phyloP scores from a whole-genome alignment of 1,140 invertebrate species.

The Drosophila cardini region DNA sequence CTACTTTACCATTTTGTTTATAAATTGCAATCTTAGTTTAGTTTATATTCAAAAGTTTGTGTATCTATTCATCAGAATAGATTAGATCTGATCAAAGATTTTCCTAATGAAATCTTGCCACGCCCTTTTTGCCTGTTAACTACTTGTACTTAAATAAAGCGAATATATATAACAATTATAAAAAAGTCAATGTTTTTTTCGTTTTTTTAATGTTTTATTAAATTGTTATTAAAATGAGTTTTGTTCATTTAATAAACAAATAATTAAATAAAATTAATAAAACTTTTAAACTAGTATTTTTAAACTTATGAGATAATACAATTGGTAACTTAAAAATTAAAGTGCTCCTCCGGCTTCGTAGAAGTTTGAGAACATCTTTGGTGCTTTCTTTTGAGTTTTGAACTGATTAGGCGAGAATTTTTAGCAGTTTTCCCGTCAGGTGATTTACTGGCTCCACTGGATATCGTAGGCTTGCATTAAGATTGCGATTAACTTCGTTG shows the following conservation, averaged over 20 bases:
- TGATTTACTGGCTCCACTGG: conserved; percentile 57
- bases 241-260: neutral
- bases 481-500: neutral
- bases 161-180: too few species aligned
- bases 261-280: neutral
- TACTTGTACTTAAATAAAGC: too few species aligned
- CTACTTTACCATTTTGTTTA: too few species aligned
- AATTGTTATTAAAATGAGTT: neutral
- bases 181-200: neutral
- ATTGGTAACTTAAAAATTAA: neutral
- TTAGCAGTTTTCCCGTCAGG: conserved; percentile 63
- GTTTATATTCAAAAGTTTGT: too few species aligned
- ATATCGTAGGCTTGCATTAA: conserved; percentile 20
- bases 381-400: neutral
- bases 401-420: conserved; percentile 54
- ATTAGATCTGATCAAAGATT: too few species aligned
- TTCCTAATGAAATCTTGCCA: too few species aligned
- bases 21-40: too few species aligned
- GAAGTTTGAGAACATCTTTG: neutral
- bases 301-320: neutral
- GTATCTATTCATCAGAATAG: too few species aligned
- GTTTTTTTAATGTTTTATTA: conserved; percentile 16
- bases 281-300: neutral
- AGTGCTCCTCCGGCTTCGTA: neutral
- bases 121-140: too few species aligned